Conservation (phyloP, 2,888 invertebrate species). For the Aquatica leii region DNA sequence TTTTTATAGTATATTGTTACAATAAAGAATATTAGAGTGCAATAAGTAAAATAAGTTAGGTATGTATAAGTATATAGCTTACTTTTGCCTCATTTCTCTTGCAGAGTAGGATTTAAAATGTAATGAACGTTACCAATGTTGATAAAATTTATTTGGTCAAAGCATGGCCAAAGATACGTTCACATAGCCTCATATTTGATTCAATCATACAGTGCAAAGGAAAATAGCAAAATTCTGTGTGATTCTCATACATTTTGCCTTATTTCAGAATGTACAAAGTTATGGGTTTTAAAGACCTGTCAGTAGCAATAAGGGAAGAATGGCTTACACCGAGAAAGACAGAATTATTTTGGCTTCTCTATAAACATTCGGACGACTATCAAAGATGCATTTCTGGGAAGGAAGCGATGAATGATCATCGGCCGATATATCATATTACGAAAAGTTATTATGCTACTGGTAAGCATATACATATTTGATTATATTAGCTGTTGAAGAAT, state of each 20-base stretch:
- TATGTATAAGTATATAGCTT: neutral
- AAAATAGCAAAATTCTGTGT: neutral
- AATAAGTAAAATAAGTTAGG: neutral
- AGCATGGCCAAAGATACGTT: neutral
- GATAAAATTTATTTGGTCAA: neutral
- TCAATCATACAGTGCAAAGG: neutral
- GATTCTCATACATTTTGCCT: neutral
- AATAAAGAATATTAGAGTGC: neutral
- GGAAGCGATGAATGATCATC: neutral
- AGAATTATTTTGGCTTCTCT: neutral
- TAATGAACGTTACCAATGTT: too few species aligned
- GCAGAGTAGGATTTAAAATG: neutral
- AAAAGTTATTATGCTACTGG: conserved; percentile 7
- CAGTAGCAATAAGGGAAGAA: conserved; percentile 1
- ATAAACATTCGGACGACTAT: conserved; percentile 3
- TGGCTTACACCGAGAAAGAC: conserved; percentile 2
- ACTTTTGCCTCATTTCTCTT: conserved; percentile 2
- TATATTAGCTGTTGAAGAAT: neutral
- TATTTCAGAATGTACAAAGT: conserved; percentile 4
- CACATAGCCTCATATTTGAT: conserved; percentile 1
- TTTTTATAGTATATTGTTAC: neutral
- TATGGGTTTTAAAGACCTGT: neutral
- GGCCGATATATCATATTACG: neutral
- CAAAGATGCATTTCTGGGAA: conserved; percentile 8
- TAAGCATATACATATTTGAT: neutral